Base-by-base conservation (phyloP, 2,113 vertebrate genomes). In the Gymnorhina tibicen region DNA sequence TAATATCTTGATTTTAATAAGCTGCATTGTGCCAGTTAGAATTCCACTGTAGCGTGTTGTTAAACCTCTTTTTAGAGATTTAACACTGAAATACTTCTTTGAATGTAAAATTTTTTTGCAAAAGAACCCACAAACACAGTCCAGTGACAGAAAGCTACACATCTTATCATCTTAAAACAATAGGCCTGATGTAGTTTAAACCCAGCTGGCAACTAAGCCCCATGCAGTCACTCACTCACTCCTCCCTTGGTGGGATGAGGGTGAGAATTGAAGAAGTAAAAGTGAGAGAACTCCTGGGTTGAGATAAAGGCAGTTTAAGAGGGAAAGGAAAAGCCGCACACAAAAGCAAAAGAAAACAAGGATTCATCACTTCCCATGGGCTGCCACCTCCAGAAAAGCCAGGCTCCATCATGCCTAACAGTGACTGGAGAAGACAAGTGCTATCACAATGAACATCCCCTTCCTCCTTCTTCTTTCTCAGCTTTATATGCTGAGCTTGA, bases 351-450 rank as follows among this genome's bases (percentile, higher is more conserved):
- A 11, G 13, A 46, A 59, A 78, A 30, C 50, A 66, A 50, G 20
- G 37, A 30, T 59, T 46, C 28, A 72, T 21, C 58, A 18, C 33
- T 73, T 73, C 59, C 16, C 11, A 9, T 22, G 4, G 11, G 33
- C 19, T n/a, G 11, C 14, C 24, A 60, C 5, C 16, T 53, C 14
- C 59, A 66, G 52, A 26, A 85, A 66, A 53, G 10, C 10, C 18
- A 33, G 44, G 17, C 9, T 66, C 24, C 14, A 16, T 53, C 52
- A 49, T 13, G 18, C 10, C 32, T 42, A 56, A 35, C 0, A 0
- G 12, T 55, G 35, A 55, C 49, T 56, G 9, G 22, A 35, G 42
- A 20, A 27, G 24, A 26, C 66, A 39, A 85, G 15, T 2, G 2
- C 8, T 23, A 30, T 46, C 7, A 18, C 37, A 64, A 11, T 33